Evolutionary conservation across 1,140 invertebrate species (phyloP), one percentile per base, ranked within the genome.

Genomic region (Papilio machaon): DNA sequence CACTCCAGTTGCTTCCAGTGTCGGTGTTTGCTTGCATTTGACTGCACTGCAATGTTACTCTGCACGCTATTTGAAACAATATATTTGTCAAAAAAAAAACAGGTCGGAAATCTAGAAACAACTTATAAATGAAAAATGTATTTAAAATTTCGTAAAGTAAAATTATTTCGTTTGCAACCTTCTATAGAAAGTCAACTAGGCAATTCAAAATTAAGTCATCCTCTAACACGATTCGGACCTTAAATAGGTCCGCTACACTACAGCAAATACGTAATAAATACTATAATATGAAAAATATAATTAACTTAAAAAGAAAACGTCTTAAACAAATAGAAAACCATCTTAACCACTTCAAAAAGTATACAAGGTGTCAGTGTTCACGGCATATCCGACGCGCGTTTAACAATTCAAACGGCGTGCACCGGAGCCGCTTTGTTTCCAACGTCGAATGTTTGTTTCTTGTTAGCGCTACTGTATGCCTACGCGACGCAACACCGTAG

Each of bases 331-430:
- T 15, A 38, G 3, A 70, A 70, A 13, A 15, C 30, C 11, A 10
- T 5, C 64, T 35, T 70, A 38, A 70, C 64, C 64, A 35, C 64
- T 70, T 67, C 23, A 70, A 70, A 70, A 70, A 67, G 23, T 35
- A 9, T 38, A 70, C 60, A 70, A 70, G 30, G 64, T 70, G 64
- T 70, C 30, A 70, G 64, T 70, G 23, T 35, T 70, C 64, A 70
- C 64, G 11, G 64, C 64, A 38, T 70, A 70, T 70, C 64, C 15
- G 30, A 70, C 64, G 64, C 64, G 11, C 64, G 64, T 70, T 70
- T 70, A 70, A 70, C 64, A 70, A 70, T 70, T 70, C 64, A 70
- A 70, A 70, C 64, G 64, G 64, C 64, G 64, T 70, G 64, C 64
- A 70, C 64, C 30, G 64, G 23, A 35, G 10, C 64, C 64, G 64